These are phyloP conservation scores for Dryomyza anilis DNA, from an alignment of 2,888 invertebrate species.

Conservation along the genomic window DNA sequence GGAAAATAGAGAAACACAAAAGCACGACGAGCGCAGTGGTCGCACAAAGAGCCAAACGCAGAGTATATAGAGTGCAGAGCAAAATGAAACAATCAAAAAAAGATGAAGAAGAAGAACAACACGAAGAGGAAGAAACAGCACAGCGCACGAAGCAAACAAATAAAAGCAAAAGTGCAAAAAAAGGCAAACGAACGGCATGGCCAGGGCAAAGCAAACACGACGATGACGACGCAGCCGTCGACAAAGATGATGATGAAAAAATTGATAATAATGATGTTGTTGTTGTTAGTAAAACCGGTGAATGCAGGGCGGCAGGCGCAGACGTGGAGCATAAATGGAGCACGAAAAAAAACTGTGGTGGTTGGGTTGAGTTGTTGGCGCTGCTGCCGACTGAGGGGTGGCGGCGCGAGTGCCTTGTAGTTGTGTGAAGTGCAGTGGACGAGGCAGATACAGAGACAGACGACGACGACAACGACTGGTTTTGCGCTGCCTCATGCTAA, in stretches of 20 bases:
- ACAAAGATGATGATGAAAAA: background rate
- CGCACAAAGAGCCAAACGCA: conserved; percentile 22
- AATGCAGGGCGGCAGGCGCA: conserved; percentile 6
- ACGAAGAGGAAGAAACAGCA: conserved; percentile 7
- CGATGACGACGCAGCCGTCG: background rate
- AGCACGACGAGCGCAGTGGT: conserved; percentile 17
- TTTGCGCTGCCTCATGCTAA: too few species aligned
- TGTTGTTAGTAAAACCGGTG: background rate
- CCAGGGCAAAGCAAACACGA: background rate
- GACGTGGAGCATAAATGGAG: background rate
- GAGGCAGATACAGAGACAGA: too few species aligned
- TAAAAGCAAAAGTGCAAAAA: background rate
- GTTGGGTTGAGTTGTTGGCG: too few species aligned
- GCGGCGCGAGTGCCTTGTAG: too few species aligned
- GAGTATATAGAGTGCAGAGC: background rate
- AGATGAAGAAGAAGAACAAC: too few species aligned
- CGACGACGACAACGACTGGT: too few species aligned
- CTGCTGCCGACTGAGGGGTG: too few species aligned
- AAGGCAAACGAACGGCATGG: background rate
- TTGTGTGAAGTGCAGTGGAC: too few species aligned
- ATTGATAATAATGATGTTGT: background rate
- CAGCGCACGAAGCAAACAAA: background rate
- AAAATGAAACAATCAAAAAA: conserved; percentile 5
- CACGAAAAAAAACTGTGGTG: background rate
- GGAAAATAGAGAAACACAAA: conserved; percentile 58